Conservation (phyloP, 2,797 vertebrate genomes). For the Gambelia wislizenii region DNA sequence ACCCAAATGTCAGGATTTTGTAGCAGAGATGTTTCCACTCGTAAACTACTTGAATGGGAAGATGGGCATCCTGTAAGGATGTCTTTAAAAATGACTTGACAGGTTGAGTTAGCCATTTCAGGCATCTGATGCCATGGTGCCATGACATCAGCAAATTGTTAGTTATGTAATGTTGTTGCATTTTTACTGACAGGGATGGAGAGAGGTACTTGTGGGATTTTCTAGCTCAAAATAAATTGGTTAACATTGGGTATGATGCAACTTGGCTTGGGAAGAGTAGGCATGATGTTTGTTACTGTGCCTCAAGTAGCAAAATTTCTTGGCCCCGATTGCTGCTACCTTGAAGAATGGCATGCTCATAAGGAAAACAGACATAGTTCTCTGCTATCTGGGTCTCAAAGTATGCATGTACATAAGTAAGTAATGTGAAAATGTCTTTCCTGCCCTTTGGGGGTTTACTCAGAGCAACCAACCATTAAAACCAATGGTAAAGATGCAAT, state of each 20-base stretch:
- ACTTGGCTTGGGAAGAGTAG: neutral
- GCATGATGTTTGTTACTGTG: neutral
- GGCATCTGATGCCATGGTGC: neutral
- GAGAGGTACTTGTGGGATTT: neutral
- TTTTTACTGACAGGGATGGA: neutral
- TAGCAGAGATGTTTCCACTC: too few species aligned
- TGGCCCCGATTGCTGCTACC: neutral
- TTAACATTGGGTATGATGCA: neutral
- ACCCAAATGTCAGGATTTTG: too few species aligned
- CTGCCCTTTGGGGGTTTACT: neutral
- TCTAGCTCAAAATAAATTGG: neutral
- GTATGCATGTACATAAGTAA: neutral
- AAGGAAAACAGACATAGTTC: neutral
- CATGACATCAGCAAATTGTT: neutral
- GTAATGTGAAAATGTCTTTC: neutral
- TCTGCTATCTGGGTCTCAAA: neutral
- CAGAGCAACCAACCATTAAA: neutral
- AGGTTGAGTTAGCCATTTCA: neutral
- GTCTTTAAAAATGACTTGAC: neutral
- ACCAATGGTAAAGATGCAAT: neutral
- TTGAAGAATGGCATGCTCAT: neutral
- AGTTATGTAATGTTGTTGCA: neutral
- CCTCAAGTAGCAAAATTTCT: neutral
- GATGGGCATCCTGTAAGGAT: too few species aligned
- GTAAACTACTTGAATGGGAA: too few species aligned